These are phyloP conservation scores for Hippocampus zosterae DNA, from an alignment of 2,113 vertebrate genomes.

Conservation along the genomic window DNA sequence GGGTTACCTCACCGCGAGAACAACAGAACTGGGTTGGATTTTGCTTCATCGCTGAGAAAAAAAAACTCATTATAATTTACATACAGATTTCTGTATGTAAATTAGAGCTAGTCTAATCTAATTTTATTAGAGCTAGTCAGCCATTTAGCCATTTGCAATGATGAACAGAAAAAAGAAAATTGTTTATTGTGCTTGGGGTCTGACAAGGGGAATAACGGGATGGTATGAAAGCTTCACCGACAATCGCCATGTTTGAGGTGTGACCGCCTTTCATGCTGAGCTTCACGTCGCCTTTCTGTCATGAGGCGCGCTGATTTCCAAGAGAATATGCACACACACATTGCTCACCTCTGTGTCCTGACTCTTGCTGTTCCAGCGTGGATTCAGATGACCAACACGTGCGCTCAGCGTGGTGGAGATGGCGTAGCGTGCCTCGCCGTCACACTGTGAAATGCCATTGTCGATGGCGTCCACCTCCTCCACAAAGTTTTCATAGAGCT, in stretches of 20 bases:
- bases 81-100: background rate
- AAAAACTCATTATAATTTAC: background rate
- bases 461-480: constrained; percentile 92
- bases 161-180: background rate
- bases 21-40: no score
- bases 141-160: background rate
- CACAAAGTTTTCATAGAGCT: constrained; percentile 94
- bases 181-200: background rate
- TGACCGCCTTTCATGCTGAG: background rate
- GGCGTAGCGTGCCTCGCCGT: constrained; percentile 81
- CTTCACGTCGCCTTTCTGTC: background rate
- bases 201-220: background rate
- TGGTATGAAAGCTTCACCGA: background rate
- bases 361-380: constrained; percentile 84
- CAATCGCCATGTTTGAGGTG: background rate
- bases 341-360: constrained; percentile 76
- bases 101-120: background rate
- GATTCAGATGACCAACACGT: constrained; percentile 85
- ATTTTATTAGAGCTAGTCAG: background rate
- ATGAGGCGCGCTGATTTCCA: background rate
- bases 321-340: background rate
- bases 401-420: constrained; percentile 82
- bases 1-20: no score
- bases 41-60: no score
- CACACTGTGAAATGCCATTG: constrained; percentile 86